phyloP scores from a whole-genome alignment of 2,113 vertebrate species.

The Grallaria varia region DNA sequence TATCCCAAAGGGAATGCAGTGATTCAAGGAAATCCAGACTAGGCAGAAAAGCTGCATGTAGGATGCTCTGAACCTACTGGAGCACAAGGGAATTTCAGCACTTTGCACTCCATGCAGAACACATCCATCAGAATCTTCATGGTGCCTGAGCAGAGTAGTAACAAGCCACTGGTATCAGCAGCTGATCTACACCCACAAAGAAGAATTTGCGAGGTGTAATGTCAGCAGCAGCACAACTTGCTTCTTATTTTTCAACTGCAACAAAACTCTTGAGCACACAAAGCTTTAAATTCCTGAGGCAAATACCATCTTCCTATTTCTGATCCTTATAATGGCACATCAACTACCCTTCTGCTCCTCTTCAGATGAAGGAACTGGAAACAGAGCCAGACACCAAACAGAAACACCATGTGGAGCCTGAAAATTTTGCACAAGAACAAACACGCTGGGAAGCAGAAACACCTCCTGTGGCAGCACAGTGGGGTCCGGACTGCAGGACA shows the following conservation, averaged over 20 bases:
- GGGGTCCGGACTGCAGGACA: neutral
- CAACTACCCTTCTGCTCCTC: neutral
- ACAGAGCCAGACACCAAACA: slow-evolving; percentile 69
- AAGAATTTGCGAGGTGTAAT: neutral
- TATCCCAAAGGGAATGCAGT: neutral
- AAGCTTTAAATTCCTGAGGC: neutral
- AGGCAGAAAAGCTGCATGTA: slow-evolving; percentile 2
- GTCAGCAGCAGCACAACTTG: neutral
- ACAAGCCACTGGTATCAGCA: neutral
- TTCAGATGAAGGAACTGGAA: slow-evolving; percentile 74
- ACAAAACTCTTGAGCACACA: neutral
- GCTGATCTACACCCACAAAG: neutral
- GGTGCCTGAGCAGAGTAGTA: neutral
- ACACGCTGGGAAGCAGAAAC: neutral
- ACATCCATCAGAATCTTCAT: neutral
- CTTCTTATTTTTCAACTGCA: neutral
- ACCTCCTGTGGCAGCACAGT: neutral
- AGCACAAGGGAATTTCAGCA: neutral
- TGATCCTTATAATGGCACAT: neutral
- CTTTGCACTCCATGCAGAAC: neutral
- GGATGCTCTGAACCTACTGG: neutral
- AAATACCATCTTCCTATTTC: neutral
- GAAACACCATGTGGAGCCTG: slow-evolving; percentile 67
- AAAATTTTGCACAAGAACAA: slow-evolving; percentile 71
- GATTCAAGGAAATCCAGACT: slow-evolving; percentile 8